A percentile compares a stretch with the other conserved stretches of the same genome.
phyloP scores from a whole-genome alignment of 2,113 vertebrate species.

The Ictidomys tridecemlineatus region DNA sequence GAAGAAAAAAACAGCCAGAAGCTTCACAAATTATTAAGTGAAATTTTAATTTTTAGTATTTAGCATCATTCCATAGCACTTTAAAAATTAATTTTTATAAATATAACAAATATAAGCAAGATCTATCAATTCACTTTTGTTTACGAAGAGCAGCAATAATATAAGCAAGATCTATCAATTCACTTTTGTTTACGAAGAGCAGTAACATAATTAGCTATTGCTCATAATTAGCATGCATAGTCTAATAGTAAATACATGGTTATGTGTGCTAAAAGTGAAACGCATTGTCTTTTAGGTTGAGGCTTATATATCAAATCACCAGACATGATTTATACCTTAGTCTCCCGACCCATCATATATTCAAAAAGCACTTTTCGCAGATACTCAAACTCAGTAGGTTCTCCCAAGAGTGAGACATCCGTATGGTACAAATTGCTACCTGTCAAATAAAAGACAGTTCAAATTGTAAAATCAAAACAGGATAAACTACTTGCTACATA shows the following conservation, averaged over 20 bases:
- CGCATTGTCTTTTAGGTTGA: conserved; percentile 42
- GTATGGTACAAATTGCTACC: conserved; percentile 89
- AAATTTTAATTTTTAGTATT: conserved; percentile 29
- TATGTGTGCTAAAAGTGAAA: not conserved
- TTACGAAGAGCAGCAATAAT: not conserved
- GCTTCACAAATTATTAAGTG: conserved; percentile 59
- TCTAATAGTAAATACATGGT: not conserved
- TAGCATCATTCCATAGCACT: conserved; percentile 43
- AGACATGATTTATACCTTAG: conserved; percentile 91
- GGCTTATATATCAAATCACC: not conserved
- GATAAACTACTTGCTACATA: not conserved
- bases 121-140: conserved; percentile 37
- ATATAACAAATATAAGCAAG: not conserved
- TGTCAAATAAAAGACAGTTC: conserved; percentile 84
- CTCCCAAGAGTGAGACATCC: conserved; percentile 89
- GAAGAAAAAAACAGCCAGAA: not conserved
- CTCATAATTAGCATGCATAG: not conserved
- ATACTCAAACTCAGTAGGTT: conserved; percentile 97
- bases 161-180: conserved; percentile 22
- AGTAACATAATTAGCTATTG: not conserved
- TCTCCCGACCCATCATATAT: conserved; percentile 99
- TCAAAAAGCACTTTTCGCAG: conserved; percentile 98
- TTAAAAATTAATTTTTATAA: conserved; percentile 55
- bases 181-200: not conserved
- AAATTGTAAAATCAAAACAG: conserved; percentile 56